These are phyloP conservation scores for Baryphthengus martii DNA, from an alignment of 2,113 vertebrate species.

Conservation along the genomic window DNA sequence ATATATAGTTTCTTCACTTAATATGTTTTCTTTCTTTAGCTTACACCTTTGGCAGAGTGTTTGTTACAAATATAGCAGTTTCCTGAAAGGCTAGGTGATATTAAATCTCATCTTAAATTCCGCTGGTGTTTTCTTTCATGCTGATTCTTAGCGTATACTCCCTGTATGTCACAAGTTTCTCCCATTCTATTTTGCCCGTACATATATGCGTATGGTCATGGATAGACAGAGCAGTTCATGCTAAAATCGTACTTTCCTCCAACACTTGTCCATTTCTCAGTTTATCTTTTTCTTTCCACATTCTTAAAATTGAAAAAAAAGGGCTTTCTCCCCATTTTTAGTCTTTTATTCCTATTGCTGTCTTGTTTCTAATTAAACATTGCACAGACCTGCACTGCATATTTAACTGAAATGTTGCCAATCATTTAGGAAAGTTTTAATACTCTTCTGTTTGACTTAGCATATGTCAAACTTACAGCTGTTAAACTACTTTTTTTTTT, in stretches of 20 bases:
- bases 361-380: background rate
- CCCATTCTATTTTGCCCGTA: background rate
- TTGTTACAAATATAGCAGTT: background rate
- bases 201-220: background rate
- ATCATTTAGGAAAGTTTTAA: background rate
- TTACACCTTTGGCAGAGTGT: background rate
- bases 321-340: background rate
- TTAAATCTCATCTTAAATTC: background rate
- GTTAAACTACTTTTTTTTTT: background rate
- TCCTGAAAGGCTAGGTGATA: background rate
- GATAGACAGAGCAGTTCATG: background rate
- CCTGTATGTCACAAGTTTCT: background rate
- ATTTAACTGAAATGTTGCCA: background rate
- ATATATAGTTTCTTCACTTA: background rate
- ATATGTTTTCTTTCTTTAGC: background rate
- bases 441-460: background rate
- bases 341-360: background rate
- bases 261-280: background rate
- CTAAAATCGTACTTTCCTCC: background rate
- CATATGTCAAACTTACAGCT: background rate
- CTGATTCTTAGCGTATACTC: background rate
- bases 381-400: background rate
- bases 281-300: background rate
- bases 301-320: background rate
- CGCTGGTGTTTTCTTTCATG: background rate